Conservation (phyloP, 2,888 invertebrate genomes). For the Zhengitettix transpicula region DNA sequence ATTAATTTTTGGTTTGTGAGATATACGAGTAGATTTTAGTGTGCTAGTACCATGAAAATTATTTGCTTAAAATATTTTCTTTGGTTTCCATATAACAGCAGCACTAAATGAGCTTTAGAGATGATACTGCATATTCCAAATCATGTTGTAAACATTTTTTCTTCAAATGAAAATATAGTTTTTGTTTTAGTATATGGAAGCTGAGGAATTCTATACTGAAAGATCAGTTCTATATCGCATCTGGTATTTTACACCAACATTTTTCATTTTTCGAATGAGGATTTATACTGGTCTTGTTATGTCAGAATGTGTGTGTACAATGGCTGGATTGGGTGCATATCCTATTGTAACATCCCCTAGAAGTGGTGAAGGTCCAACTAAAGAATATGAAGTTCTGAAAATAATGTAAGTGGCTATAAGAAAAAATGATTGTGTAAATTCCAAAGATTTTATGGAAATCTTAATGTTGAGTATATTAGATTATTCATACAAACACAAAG, state of each 20-base stretch:
- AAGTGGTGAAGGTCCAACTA: constrained; percentile 72
- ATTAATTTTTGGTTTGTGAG: no score
- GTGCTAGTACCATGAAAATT: no score
- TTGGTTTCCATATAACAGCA: no score
- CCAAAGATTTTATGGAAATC: no score
- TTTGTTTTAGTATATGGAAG: constrained; percentile 50
- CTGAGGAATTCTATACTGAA: constrained; percentile 55
- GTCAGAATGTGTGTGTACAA: constrained; percentile 84
- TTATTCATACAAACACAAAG: no score
- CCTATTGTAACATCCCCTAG: constrained; percentile 54
- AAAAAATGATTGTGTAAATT: no score
- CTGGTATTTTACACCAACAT: constrained; percentile 72
- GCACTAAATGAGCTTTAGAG: no score
- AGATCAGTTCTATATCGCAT: constrained; percentile 60
- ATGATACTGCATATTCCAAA: no score
- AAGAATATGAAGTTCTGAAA: constrained; percentile 43
- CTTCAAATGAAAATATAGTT: not conserved
- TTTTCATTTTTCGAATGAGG: constrained; percentile 74
- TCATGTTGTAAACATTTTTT: no score
- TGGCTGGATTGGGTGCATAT: constrained; percentile 84
- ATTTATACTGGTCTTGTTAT: constrained; percentile 80
- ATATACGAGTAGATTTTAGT: no score
- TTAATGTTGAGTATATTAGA: no score
- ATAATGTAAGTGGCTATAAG: constrained; percentile 30
- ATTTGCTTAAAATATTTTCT: no score